These are phyloP conservation scores for Catagonus wagneri DNA, from an alignment of 2,113 vertebrate species.

Conservation along the genomic window DNA sequence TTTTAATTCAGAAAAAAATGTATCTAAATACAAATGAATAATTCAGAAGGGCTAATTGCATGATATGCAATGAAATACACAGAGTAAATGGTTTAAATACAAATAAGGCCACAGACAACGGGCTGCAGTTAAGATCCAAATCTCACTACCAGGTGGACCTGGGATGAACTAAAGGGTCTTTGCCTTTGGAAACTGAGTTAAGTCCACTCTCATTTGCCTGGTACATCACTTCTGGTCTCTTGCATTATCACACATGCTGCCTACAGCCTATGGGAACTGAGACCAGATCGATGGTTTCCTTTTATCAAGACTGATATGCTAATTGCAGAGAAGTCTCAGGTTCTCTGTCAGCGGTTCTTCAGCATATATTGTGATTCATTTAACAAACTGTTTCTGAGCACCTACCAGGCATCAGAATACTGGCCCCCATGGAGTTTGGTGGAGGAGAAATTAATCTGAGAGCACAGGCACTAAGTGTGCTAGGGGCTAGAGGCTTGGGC, in stretches of 20 bases:
- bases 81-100: slow-evolving; percentile 50
- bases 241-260: not conserved
- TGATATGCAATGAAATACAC: not conserved
- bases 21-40: slow-evolving; percentile 22
- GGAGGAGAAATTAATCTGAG: not conserved
- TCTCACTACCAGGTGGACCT: not conserved
- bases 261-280: not conserved
- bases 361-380: slow-evolving; percentile 9
- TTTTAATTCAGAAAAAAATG: not conserved
- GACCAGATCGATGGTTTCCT: slow-evolving; percentile 1
- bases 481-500: not conserved
- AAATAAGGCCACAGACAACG: not conserved
- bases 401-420: not conserved
- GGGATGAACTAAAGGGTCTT: not conserved
- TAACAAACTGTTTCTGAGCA: slow-evolving; percentile 21
- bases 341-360: not conserved
- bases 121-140: slow-evolving; percentile 6
- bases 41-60: not conserved
- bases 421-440: not conserved
- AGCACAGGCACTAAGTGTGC: not conserved
- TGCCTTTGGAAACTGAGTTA: slow-evolving; percentile 7
- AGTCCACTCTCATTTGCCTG: not conserved
- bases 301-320: not conserved
- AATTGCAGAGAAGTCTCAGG: slow-evolving; percentile 4
- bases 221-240: not conserved